phyloP scores from a whole-genome alignment of 2,113 vertebrate genomes.

The Silurus meridionalis region DNA sequence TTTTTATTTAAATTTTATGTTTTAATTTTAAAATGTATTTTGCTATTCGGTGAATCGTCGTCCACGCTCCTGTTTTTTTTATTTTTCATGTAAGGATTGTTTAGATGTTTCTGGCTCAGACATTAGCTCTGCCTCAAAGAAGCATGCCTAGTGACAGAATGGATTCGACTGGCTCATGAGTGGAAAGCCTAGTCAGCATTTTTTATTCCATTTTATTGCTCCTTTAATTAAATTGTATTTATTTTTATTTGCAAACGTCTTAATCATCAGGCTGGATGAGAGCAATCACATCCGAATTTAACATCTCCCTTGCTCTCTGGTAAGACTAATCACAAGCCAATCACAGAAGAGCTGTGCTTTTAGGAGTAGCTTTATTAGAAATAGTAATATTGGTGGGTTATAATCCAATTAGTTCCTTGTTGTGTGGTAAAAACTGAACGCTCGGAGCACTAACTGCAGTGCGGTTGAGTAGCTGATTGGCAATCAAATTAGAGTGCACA shows the following conservation, averaged over 20 bases:
- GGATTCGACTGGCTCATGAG: not conserved
- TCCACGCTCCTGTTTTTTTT: no score
- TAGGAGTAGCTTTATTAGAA: not conserved
- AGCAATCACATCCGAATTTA: conserved; percentile 75
- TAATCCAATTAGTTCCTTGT: not conserved
- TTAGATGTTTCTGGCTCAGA: not conserved
- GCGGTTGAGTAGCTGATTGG: not conserved
- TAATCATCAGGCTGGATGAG: conserved; percentile 70
- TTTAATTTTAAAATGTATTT: not conserved
- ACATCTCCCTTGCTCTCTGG: not conserved
- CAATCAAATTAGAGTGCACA: not conserved
- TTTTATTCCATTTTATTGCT: not conserved
- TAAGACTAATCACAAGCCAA: not conserved
- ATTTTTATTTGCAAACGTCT: conserved; percentile 48
- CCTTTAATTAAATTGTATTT: not conserved
- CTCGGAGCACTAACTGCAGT: not conserved
- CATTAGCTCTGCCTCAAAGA: not conserved
- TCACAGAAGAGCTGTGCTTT: not conserved
- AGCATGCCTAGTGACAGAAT: no score
- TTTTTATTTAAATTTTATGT: no score
- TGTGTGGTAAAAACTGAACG: not conserved
- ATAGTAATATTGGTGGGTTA: not conserved
- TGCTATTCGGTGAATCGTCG: not conserved
- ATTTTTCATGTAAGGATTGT: not conserved
- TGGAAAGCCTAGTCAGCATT: not conserved